phyloP scores from a whole-genome alignment of 2,113 vertebrate genomes.

The Trochalopteron elliotii region DNA sequence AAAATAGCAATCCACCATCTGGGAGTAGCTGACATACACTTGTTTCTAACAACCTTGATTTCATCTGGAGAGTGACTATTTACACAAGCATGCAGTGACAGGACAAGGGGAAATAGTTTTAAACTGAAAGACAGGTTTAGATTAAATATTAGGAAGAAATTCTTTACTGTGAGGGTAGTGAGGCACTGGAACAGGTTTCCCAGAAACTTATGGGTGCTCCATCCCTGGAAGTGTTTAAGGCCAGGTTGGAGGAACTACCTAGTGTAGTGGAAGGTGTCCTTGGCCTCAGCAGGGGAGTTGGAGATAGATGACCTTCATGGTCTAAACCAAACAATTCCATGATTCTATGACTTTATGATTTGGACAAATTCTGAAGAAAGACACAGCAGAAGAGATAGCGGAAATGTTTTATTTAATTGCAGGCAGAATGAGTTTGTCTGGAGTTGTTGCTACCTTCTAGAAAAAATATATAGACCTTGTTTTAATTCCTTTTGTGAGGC shows the following conservation, averaged over 20 bases:
- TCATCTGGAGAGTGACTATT: neutral
- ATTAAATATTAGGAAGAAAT: neutral
- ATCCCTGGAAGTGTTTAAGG: neutral
- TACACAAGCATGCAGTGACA: fast-evolving
- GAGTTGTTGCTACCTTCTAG: neutral
- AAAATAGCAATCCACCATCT: neutral
- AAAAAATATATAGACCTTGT: neutral
- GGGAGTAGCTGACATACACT: neutral
- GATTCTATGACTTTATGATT: neutral
- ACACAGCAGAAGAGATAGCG: neutral
- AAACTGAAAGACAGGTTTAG: neutral
- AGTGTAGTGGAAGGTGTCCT: no score
- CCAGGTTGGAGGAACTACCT: neutral
- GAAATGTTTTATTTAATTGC: neutral
- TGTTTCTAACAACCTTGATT: neutral
- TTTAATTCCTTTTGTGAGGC: neutral
- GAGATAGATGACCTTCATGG: neutral
- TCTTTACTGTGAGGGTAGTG: neutral
- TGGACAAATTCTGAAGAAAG: neutral
- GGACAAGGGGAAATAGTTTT: neutral
- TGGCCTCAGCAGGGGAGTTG: neutral
- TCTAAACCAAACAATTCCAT: neutral
- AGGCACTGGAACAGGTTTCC: neutral
- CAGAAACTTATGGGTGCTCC: neutral
- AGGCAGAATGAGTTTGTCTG: neutral